A percentile compares a stretch with the other conserved stretches of the same genome.
These are phyloP conservation scores for Ispidina picta DNA, from an alignment of 2,797 vertebrate species.

Conservation along the genomic window DNA sequence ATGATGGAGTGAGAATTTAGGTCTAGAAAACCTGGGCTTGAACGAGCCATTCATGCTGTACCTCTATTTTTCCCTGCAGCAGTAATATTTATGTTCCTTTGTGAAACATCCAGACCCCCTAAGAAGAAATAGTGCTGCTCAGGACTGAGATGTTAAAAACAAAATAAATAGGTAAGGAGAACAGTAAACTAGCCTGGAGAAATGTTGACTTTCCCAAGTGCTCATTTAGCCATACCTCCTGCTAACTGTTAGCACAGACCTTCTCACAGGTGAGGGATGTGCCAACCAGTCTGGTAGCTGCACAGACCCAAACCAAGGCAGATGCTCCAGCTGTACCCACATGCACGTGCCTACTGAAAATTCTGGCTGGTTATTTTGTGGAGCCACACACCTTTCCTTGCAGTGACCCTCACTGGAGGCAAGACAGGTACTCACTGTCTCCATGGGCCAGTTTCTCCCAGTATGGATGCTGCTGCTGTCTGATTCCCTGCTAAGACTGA, in stretches of 20 bases:
- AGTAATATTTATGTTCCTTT: not conserved
- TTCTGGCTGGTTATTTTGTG: not conserved
- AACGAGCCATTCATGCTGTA: not conserved
- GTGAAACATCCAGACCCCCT: not conserved
- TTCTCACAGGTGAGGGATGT: not conserved
- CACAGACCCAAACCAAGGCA: not conserved
- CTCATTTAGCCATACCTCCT: not conserved
- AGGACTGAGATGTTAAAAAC: not conserved
- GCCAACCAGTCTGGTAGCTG: not conserved
- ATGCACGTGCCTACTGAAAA: accelerated
- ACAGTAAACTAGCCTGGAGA: not conserved
- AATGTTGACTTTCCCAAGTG: not conserved
- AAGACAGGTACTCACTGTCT: accelerated
- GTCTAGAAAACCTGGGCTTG: not conserved
- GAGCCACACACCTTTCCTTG: not conserved
- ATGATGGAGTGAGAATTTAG: not conserved
- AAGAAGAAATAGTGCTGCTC: not conserved
- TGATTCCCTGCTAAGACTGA: not conserved
- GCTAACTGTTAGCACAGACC: not conserved
- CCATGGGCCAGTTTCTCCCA: accelerated
- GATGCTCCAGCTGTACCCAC: not conserved
- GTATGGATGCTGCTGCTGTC: not conserved
- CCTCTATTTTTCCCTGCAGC: not conserved
- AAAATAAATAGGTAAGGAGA: not conserved
- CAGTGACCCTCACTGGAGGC: not conserved